Base-by-base conservation (phyloP, 2,113 vertebrate genomes). In the Hemichromis elongatus region DNA sequence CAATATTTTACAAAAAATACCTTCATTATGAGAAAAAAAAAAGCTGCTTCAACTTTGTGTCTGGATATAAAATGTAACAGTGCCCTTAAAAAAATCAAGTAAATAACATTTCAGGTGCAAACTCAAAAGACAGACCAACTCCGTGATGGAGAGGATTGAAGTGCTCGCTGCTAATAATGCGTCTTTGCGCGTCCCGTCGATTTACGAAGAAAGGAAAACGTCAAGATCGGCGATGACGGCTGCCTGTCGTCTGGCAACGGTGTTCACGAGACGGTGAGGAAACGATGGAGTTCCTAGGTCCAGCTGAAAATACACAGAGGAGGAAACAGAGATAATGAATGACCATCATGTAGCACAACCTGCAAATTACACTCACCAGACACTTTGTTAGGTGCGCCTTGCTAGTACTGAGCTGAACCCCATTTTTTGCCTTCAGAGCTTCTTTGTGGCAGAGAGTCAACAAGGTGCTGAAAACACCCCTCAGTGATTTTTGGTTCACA, bases 261-360 rank as follows among this genome's bases (percentile, higher is more conserved):
- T 86, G 2, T 93, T 96, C 84, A 98, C 84, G 56, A 98, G 94
- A 81, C 94, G 93, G 5, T 96, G 50, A 0, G 97, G 97, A 16
- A 99, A 94, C 2, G 97, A 98, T 0, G 98, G 97, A 14, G 97
- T 96, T 45, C 98, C 98, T 0, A 99, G 94, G 77, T 99, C 98
- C 86, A 99, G 97, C 99, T 99, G 94, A 26, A 84, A 6, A 33
- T 56, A 26, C 47, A 81, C 37, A 59, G 28, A 52, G 56, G 42
- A 66, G 11, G 45, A 80, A 21, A 33, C 2, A 0, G 7, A 12
- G 16, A 40, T 26, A 13, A 81, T 6, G 33, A 75, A 75, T 66
- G 3, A 75, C 45, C 30, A 50, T 6, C 26, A 55, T 7, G 28
- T 16, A 24, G 52, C 37, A 54, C 30, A 37, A 30, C 12, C 19